These are phyloP conservation scores for Muscidifurax raptorellus DNA, from an alignment of 1,140 invertebrate genomes.

Conservation along the genomic window DNA sequence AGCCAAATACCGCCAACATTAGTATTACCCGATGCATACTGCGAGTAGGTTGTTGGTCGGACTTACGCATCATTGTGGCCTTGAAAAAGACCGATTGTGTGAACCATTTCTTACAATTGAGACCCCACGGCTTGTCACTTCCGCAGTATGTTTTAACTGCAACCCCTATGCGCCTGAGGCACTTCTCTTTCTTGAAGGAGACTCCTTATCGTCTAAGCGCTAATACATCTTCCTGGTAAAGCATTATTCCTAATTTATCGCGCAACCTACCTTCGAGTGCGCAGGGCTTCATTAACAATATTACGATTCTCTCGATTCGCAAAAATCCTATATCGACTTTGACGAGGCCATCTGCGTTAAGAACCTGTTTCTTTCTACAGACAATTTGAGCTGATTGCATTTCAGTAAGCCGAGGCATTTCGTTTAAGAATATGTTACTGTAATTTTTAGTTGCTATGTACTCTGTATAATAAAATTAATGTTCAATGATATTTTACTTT, in stretches of 20 bases:
- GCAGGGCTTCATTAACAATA: too few relatives aligned
- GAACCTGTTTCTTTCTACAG: neutral
- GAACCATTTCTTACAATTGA: too few relatives aligned
- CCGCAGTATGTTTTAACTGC: too few relatives aligned
- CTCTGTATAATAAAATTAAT: neutral
- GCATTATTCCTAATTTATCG: slow-evolving; percentile 18
- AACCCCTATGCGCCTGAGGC: too few relatives aligned
- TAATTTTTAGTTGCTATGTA: slow-evolving; percentile 1
- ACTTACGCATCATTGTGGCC: too few relatives aligned
- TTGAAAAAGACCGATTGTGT: too few relatives aligned
- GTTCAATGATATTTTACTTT: neutral
- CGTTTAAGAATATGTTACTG: neutral
- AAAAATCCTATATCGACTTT: slow-evolving; percentile 6
- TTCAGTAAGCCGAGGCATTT: neutral
- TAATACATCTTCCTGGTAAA: slow-evolving; percentile 18
- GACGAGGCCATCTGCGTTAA: neutral
- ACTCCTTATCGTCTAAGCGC: neutral
- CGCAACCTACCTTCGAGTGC: neutral
- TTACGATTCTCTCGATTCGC: slow-evolving; percentile 1
- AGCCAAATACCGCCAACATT: too few relatives aligned
- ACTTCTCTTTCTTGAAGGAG: too few relatives aligned
- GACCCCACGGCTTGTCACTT: too few relatives aligned
- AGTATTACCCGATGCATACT: too few relatives aligned
- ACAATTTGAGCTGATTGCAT: neutral
- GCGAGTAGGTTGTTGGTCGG: too few relatives aligned